Percentiles rank a stretch among this genome's conserved stretches.
phyloP scores from a whole-genome alignment of 2,797 vertebrate genomes.

The Karalla daura region DNA sequence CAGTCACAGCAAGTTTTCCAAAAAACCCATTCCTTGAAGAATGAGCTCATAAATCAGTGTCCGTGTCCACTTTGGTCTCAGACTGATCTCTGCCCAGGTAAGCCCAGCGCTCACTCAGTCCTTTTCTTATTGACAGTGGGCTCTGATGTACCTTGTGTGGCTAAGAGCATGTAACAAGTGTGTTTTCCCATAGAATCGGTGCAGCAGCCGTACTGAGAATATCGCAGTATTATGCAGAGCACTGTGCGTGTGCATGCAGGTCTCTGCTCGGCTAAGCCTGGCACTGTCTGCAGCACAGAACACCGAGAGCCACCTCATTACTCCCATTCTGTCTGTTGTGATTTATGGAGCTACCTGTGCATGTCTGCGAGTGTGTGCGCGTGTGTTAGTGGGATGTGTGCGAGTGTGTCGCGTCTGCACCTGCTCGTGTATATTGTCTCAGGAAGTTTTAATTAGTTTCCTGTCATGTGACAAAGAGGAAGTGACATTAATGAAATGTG shows the following conservation, averaged over 20 bases:
- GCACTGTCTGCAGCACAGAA: conserved; percentile 26
- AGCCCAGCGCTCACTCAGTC: neutral
- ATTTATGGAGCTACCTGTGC: conserved; percentile 67
- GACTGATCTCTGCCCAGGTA: neutral
- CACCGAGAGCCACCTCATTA: conserved; percentile 60
- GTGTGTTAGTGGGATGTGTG: conserved; percentile 23
- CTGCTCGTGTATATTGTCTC: conserved; percentile 46
- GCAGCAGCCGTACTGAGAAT: neutral
- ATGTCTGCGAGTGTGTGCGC: conserved; percentile 37
- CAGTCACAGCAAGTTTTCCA: no score
- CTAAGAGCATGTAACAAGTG: conserved; percentile 1
- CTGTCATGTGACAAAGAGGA: conserved; percentile 55
- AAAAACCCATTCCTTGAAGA: neutral
- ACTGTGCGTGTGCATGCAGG: neutral
- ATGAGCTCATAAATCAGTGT: conserved; percentile 1
- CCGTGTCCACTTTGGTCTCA: neutral
- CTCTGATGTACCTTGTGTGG: neutral
- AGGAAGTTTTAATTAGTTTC: conserved; percentile 56
- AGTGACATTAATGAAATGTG: conserved; percentile 63
- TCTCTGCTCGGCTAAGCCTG: conserved; percentile 9
- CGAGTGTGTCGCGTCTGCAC: conserved; percentile 23
- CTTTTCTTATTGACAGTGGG: conserved; percentile 13
- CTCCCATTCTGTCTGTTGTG: conserved; percentile 76
- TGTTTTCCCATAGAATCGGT: conserved; percentile 25
- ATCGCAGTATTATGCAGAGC: conserved; percentile 15